Base-by-base conservation (phyloP, 2,888 invertebrate genomes). In the Lordiphosa fenestrarum region DNA sequence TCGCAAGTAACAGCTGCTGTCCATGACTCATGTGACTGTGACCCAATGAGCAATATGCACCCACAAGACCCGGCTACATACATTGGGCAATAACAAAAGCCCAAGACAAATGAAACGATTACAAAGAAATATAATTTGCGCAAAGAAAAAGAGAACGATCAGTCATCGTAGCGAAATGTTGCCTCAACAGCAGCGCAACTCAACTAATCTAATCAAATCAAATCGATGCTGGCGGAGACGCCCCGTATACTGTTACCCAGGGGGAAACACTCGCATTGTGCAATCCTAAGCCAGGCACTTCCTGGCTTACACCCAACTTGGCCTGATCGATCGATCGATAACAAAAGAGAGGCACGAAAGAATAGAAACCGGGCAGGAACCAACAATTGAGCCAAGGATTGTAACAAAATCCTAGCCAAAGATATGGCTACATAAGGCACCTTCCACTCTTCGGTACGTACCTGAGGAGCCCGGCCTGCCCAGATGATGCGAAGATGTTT, bases 51-150 rank as follows among this genome's bases (percentile, higher is more conserved):
- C 82, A 84, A 73, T 71, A 64, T 36, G 84, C 76, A 77, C 76
- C 76, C 84, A 84, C 82, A 64, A 77, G 69, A 71, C 59, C 39
- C 66, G 66, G 49, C 56, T 56, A 63, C 46, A 10, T 30, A 30
- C 30, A 30, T 72, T 66, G 60, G 53, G 72, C 64, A 78, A 84
- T 64, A 67, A 84, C 73, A 58, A 73, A 67, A 58, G 58, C 61
- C 81, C 56, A 77, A 77, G 70, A 77, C 76, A 77, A 73, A 56
- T 84, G 53, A 66, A 59, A 58, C 76, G 82, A 77, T 77, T 77
- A 77, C 84, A 77, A 84, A 67, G 84, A 84, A 77, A 77, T 65
- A 84, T 73, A 84, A 77, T 77, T 84, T 77, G 76, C 82, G 77
- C 84, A 77, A 77, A 57, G 46, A 38, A 46, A 55, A 55, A 63